phyloP scores from a whole-genome alignment of 1,140 invertebrate species.

The Tenebrio molitor region DNA sequence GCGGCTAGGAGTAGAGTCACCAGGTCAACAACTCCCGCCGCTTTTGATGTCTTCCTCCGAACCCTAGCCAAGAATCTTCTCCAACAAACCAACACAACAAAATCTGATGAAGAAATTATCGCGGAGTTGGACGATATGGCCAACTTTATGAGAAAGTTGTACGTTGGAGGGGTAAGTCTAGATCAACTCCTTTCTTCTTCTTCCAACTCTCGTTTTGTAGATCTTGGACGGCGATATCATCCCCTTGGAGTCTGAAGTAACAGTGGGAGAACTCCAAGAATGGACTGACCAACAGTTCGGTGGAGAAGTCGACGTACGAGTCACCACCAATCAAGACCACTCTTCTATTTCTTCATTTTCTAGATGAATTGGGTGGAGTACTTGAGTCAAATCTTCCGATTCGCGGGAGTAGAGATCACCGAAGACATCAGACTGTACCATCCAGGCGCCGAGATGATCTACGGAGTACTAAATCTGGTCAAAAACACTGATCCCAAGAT shows the following conservation, averaged over 20 bases:
- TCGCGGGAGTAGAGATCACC: constrained; percentile 53
- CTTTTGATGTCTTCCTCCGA: constrained; percentile 54
- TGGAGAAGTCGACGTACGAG: constrained; percentile 18
- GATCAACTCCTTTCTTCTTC: too few species aligned
- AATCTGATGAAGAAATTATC: constrained; percentile 45
- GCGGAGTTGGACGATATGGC: constrained; percentile 50
- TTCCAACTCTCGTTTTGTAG: neutral
- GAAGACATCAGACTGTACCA: constrained; percentile 52
- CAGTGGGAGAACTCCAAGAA: constrained; percentile 57
- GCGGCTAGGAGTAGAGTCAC: neutral
- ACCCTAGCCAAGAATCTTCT: constrained; percentile 54
- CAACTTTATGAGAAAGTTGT: constrained; percentile 50
- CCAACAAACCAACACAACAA: constrained; percentile 32
- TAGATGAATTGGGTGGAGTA: constrained; percentile 63
- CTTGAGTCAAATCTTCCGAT: constrained; percentile 52
- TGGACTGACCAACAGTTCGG: constrained; percentile 59
- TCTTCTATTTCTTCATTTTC: neutral
- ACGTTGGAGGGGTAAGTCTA: constrained; percentile 40
- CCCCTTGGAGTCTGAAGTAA: constrained; percentile 46
- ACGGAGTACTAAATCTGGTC: constrained; percentile 59
- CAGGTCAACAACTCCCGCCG: constrained; percentile 20
- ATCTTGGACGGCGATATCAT: neutral
- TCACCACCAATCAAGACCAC: too few species aligned
- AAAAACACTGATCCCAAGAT: constrained; percentile 51
- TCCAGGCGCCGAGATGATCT: constrained; percentile 40